Evolutionary conservation across 2,797 vertebrate genomes (phyloP).

Genomic region (Petrocephalus schoutedeni): DNA sequence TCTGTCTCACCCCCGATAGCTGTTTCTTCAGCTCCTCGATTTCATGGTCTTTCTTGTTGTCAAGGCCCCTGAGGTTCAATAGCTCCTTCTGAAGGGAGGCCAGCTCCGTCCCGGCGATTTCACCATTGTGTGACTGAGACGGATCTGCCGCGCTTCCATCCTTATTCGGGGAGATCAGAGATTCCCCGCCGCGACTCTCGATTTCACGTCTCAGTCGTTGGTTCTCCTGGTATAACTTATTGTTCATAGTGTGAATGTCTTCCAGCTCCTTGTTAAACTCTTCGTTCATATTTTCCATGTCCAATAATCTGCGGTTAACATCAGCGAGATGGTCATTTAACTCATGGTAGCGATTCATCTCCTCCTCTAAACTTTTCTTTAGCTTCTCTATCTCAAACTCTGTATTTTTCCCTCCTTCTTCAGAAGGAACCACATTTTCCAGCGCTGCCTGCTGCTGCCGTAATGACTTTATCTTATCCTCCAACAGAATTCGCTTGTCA

Average conservation of each 20-base stretch:
- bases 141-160: slow-evolving; percentile 70
- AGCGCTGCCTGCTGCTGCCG: slow-evolving; percentile 70
- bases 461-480: slow-evolving; percentile 75
- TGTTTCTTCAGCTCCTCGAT: slow-evolving; percentile 81
- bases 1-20: slow-evolving; percentile 72
- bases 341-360: slow-evolving; percentile 70
- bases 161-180: slow-evolving; percentile 80
- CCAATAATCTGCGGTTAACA: slow-evolving; percentile 71
- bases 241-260: slow-evolving; percentile 84
- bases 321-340: slow-evolving; percentile 72
- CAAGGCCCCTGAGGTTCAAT: slow-evolving; percentile 71
- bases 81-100: slow-evolving; percentile 79
- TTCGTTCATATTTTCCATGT: slow-evolving; percentile 84
- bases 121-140: slow-evolving; percentile 59
- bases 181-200: slow-evolving; percentile 81
- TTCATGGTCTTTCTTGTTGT: slow-evolving; percentile 79
- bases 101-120: slow-evolving; percentile 75
- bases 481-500: slow-evolving; percentile 75
- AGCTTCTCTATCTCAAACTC: slow-evolving; percentile 85
- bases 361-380: slow-evolving; percentile 77
- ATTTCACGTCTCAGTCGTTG: slow-evolving; percentile 83
- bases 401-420: slow-evolving; percentile 83
- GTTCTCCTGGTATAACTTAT: slow-evolving; percentile 82
- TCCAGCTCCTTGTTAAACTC: slow-evolving; percentile 86
- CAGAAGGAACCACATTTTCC: slow-evolving; percentile 86